Evolutionary conservation across 2,113 vertebrate genomes (phyloP), one percentile per base, ranked within the genome.

Genomic region (Prietella phreatophila): DNA sequence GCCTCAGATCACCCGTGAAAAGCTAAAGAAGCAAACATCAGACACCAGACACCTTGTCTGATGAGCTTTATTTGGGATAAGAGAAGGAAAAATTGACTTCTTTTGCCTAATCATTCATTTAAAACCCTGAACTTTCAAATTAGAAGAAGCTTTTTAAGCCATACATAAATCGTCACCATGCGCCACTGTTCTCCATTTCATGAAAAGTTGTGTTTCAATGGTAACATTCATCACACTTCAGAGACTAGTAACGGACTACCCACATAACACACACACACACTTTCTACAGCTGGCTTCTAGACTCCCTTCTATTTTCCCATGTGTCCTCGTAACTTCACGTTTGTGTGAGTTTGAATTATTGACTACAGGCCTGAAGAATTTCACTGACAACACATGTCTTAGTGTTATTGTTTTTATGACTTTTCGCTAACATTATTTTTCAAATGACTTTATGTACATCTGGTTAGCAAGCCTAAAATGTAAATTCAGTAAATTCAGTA

Each of bases 201-300:
- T 60, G 84, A 33, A 25, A 36, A 39, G 15, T 73, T 84, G 19
- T 27, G 27, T 84, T 73, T 85, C 33, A 73, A 30, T 73, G 67
- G 33, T 17, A 27, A 47, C 39, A 76, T 76, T 20, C 33, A 76
- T 85, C 47, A 76, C 53, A 56, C n/a, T 75, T 73, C 3, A 75
- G 47, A 56, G 50, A 73, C 67, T 75, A 73, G 56, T 78, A 86
- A 58, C 75, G 79, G 75, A 78, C 60, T 86, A 53, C 33, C 13
- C 53, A 27, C 22, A 36, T 58, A 69, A 61, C 27, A 30, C 39
- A 47, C 58, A 63, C 81, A 83, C 81, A 63, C 83, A 69, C 25
- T 11, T 75, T 47, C 80, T 76, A 82, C 30, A 82, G 55, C 55
- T 56, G 33, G 80, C n/a, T 30, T 60, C 33, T 17, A 33, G 53